phyloP scores from a whole-genome alignment of 2,113 vertebrate genomes.

The Dipodomys ordii region DNA sequence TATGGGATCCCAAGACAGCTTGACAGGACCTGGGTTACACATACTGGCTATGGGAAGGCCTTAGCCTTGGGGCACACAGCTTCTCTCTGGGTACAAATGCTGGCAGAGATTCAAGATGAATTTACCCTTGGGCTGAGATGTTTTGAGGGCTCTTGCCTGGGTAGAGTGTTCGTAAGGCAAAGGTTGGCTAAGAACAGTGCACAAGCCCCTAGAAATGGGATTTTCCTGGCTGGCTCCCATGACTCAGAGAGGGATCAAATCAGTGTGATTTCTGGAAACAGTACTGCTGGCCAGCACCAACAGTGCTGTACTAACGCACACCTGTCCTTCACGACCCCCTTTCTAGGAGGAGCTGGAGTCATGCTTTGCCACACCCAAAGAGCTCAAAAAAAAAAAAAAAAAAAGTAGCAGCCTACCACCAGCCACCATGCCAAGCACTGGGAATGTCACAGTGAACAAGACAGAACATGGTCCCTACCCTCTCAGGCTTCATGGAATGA shows the following conservation, averaged over 20 bases:
- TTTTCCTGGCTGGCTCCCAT: not conserved
- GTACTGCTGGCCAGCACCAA: not conserved
- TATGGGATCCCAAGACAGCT: not conserved
- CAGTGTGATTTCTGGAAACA: not conserved
- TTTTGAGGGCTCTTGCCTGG: not conserved
- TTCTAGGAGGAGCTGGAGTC: not conserved
- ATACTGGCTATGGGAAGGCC: not conserved
- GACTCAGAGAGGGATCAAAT: not conserved
- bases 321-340: not conserved
- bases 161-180: not conserved
- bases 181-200: not conserved
- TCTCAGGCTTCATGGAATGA: not conserved
- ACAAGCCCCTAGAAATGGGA: not conserved
- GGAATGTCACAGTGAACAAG: not conserved
- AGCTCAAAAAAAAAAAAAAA: constrained; percentile 9
- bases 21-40: not conserved
- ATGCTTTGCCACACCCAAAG: not conserved
- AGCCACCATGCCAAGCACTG: not conserved
- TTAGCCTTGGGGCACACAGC: not conserved
- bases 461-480: not conserved
- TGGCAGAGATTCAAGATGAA: not conserved
- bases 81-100: not conserved
- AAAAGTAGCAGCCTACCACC: not conserved
- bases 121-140: not conserved
- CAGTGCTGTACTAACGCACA: not conserved